Evolutionary conservation across 1,140 invertebrate genomes (phyloP).

Genomic region (Pseudomyrmex cubaensis): DNA sequence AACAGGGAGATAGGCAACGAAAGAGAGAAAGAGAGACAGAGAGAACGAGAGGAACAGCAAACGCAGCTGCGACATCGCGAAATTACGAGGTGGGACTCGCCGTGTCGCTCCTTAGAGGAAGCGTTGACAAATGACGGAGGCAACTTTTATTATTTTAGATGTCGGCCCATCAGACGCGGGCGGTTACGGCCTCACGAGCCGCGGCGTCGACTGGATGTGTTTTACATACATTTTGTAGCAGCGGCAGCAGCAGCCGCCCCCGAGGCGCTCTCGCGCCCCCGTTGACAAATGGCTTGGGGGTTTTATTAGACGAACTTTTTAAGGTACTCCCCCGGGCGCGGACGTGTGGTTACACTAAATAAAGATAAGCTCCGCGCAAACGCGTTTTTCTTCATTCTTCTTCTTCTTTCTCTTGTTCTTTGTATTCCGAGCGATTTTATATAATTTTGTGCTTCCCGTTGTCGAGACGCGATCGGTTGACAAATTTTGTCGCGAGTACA

Average conservation of each 20-base stretch:
- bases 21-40: no score
- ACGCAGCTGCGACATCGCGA: constrained; percentile 74
- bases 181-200: constrained; percentile 71
- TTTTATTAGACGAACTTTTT: constrained; percentile 84
- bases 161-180: constrained; percentile 77
- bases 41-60: background rate
- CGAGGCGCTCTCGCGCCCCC: constrained; percentile 59
- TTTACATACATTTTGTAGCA: constrained; percentile 83
- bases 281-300: constrained; percentile 82
- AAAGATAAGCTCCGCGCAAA: constrained; percentile 79
- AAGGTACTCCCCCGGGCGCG: constrained; percentile 66
- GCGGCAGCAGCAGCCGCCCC: constrained; percentile 63
- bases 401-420: background rate
- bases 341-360: constrained; percentile 76
- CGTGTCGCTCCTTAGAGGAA: constrained; percentile 72
- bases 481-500: no score
- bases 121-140: constrained; percentile 85
- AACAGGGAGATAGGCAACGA: background rate
- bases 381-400: constrained; percentile 30
- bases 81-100: constrained; percentile 73
- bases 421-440: no score
- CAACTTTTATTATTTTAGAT: constrained; percentile 86
- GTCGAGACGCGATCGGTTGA: no score
- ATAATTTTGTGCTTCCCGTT: no score
- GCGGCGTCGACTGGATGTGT: constrained; percentile 76